Base-by-base conservation (phyloP, 2,113 vertebrate genomes). In the Pao palembangensis region DNA sequence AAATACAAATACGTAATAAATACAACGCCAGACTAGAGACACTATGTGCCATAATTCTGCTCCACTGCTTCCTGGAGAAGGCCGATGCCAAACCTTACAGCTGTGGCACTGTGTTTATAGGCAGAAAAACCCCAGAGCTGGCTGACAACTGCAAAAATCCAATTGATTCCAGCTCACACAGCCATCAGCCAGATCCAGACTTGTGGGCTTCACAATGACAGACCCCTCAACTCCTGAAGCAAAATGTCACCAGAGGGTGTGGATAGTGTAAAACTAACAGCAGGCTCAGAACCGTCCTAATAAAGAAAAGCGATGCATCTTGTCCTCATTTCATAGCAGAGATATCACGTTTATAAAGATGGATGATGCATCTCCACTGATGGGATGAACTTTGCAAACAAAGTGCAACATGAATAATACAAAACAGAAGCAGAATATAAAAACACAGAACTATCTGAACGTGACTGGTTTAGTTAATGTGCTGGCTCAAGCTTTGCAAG, bases 31-130 rank as follows among this genome's bases (percentile, higher is more conserved):
- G 71, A 81, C 76, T 75, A 70, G 59, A 75, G 61, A 81, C 72
- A 79, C 83, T 78, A 85, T 64, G 61, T 75, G 72, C 5, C 67
- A 67, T 67, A 64, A 71, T 73, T 84, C 67, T 67, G 59, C 76
- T 74, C 74, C 69, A 70, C 64, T 69, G 61, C 76, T 72, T 76
- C 69, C 65, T 70, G 65, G 69, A 74, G 58, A 73, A 60, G 78
- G 80, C 66, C 75, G 38, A 63, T 79, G 73, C 80, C 78, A 51
- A 75, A 43, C 67, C 49, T 61, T 73, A 70, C 80, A 80, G 85
- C 70, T 69, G 76, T 81, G 74, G 66, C 82, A 75, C 65, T 50
- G 61, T 75, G 76, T 71, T 66, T 70, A 62, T 55, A 61, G 74
- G 76, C 76, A 72, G 70, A 51, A 64, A 61, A 71, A 66, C 66